Conservation (phyloP, 2,113 vertebrate genomes). For the Mystacornis crossleyi region DNA sequence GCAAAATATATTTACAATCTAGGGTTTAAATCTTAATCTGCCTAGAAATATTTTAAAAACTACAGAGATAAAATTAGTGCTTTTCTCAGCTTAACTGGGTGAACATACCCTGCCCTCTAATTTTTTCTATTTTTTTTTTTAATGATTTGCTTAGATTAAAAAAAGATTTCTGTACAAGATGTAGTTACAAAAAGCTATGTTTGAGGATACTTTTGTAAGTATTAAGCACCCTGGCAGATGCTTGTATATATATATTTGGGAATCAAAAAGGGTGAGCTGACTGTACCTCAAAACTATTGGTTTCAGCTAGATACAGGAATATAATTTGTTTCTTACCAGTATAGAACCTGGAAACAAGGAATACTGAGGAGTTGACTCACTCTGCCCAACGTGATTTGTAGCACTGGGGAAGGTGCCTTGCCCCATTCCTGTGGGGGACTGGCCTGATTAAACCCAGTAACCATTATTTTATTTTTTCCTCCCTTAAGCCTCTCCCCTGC, state of each 20-base stretch:
- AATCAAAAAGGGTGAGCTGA: conserved; percentile 70
- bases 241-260: conserved; percentile 51
- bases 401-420: not conserved
- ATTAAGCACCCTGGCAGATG: conserved; percentile 67
- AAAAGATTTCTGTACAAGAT: conserved; percentile 76
- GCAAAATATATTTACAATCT: conserved; percentile 93
- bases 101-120: conserved; percentile 83
- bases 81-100: conserved; percentile 90
- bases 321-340: not conserved
- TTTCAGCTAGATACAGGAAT: conserved; percentile 56
- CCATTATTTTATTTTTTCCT: not conserved
- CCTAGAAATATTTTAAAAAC: conserved; percentile 85
- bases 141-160: conserved; percentile 80
- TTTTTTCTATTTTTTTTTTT: conserved; percentile 51
- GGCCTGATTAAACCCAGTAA: not conserved
- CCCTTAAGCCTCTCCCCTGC: not conserved
- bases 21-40: conserved; percentile 86
- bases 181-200: conserved; percentile 77
- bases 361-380: not conserved
- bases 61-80: conserved; percentile 95
- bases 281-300: conserved; percentile 78
- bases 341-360: conserved; percentile 15
- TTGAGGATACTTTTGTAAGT: conserved; percentile 66
- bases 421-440: not conserved
- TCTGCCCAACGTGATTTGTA: not conserved